Percentiles rank a stretch among this genome's conserved stretches.
Conservation (phyloP, 2,888 invertebrate species). For the Tholera decimalis region DNA sequence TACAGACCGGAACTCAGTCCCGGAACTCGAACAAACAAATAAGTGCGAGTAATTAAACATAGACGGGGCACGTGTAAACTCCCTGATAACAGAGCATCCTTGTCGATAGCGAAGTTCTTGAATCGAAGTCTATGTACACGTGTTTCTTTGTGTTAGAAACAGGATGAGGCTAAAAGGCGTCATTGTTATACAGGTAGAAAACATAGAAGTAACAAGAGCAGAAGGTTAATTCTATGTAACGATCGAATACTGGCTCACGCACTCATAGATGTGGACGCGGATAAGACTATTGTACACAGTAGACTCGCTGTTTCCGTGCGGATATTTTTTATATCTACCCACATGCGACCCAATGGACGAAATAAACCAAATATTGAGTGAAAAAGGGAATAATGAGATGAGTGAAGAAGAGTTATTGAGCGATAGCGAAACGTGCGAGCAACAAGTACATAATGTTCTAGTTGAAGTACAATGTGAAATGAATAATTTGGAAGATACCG, state of each 20-base stretch:
- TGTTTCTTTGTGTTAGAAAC: conserved; percentile 45
- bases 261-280: not conserved
- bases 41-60: conserved; percentile 47
- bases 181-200: conserved; percentile 52
- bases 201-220: not conserved
- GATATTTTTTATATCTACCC: no score
- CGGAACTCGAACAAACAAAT: conserved; percentile 11
- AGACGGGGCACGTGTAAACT: conserved; percentile 37
- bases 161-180: conserved; percentile 39
- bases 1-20: not conserved
- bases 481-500: no score
- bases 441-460: no score
- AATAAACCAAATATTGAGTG: no score
- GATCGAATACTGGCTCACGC: not conserved
- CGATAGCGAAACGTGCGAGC: no score
- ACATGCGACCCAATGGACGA: no score
- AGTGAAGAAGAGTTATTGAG: no score
- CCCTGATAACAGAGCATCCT: conserved; percentile 33
- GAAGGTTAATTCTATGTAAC: not conserved
- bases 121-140: conserved; percentile 55
- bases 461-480: no score
- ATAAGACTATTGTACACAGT: no score
- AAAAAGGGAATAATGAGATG: no score
- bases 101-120: conserved; percentile 43
- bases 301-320: no score